Base-by-base conservation (phyloP, 2,797 vertebrate species). In the Pangasius macronema region DNA sequence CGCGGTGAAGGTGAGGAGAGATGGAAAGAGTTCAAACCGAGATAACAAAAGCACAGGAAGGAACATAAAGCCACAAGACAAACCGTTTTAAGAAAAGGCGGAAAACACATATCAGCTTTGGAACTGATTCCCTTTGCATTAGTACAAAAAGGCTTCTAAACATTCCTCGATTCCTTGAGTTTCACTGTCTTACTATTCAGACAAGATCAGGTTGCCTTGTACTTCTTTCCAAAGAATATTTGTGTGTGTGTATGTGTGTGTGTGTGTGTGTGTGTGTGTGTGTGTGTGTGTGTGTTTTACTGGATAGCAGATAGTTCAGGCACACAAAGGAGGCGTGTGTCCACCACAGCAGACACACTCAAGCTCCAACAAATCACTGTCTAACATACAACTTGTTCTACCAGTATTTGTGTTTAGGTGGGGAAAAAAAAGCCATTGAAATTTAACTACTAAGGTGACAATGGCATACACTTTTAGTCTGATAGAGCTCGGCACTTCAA, bases 11-110 rank as follows among this genome's bases (percentile, higher is more conserved):
- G 24, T 87, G 88, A 88, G 80, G 55, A 87, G 13, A 65, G 80
- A 70, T 42, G 86, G n/a, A 83, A 82, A 85, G 73, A 86, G 88
- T 77, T 8, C 36, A 89, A 89, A 55, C 8, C 3, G 87, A 11
- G 46, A 88, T 87, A 86, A 87, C 82, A 87, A 86, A 91, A 88
- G 67, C 82, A 90, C 70, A 86, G 73, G 59, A 76, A 75, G 55
- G 18, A 81, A 51, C 11, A 61, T 55, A 88, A 79, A 89, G 75
- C 24, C 83, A 57, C 59, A 86, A 84, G 87, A 70, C 87, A 76
- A 73, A 53, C 36, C 42, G 0, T 33, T 83, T 83, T 22, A 33
- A 83, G n/a, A 51, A 33, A 63, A 33, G 24, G 33, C 1, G 11
- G 39, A 82, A 68, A 67, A 65, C 39, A 24, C 33, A 53, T 75